Evolutionary conservation across 2,888 invertebrate genomes (phyloP).

Genomic region (Lycophotia porphyrea): DNA sequence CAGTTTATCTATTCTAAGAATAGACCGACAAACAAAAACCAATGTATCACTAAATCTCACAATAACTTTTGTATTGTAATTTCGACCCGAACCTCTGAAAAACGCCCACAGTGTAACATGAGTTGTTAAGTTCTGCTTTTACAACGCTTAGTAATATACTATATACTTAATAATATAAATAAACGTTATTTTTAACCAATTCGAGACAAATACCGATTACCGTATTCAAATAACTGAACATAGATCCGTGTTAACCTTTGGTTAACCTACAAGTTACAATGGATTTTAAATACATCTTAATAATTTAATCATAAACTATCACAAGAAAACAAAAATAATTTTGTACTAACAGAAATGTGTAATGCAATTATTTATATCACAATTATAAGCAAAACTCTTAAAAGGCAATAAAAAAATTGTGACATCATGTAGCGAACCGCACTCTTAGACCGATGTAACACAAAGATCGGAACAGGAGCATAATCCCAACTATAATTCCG

Average conservation of each 20-base stretch:
- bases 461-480: constrained; percentile 90
- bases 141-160: background rate
- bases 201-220: constrained; percentile 40
- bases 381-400: constrained; percentile 24
- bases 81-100: constrained; percentile 2
- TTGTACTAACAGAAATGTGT: constrained; percentile 63
- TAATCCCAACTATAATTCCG: constrained; percentile 85
- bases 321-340: constrained; percentile 40
- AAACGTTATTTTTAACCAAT: constrained; percentile 11
- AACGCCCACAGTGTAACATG: background rate
- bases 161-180: constrained; percentile 16
- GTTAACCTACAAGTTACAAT: constrained; percentile 10
- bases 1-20: background rate
- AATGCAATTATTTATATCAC: constrained; percentile 56
- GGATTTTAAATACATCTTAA: constrained; percentile 31
- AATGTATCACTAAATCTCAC: background rate
- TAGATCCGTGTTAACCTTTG: constrained; percentile 6
- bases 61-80: constrained; percentile 19
- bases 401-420: background rate
- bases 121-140: background rate
- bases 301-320: constrained; percentile 49
- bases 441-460: constrained; percentile 90
- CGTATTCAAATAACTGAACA: constrained; percentile 26
- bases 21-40: background rate
- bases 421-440: constrained; percentile 87